These are phyloP conservation scores for Gymnocheta viridis DNA, from an alignment of 2,888 invertebrate genomes.

Conservation along the genomic window DNA sequence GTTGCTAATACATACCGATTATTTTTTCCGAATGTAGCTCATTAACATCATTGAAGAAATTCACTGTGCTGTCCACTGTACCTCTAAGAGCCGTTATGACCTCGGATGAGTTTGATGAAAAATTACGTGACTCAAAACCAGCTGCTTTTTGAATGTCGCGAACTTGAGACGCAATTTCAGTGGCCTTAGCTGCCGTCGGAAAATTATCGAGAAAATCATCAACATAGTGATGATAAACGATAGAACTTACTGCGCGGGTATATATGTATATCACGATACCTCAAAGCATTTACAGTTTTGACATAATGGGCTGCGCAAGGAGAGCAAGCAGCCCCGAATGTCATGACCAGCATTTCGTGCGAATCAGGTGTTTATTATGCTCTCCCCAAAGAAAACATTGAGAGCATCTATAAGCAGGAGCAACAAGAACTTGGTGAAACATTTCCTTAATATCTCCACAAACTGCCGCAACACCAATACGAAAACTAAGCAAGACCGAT, in stretches of 20 bases:
- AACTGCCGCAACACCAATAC: no score
- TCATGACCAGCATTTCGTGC: background rate
- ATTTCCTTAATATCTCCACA: background rate
- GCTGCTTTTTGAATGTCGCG: background rate
- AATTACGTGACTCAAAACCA: conserved; percentile 1
- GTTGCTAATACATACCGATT: no score
- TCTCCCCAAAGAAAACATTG: no score
- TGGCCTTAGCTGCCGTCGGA: no score
- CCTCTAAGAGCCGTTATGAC: background rate
- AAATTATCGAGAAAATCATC: no score
- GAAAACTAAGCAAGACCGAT: no score
- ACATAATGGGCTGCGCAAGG: no score
- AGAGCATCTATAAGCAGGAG: background rate
- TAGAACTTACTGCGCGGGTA: no score
- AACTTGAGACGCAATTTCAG: background rate
- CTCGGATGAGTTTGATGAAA: background rate
- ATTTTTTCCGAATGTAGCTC: no score
- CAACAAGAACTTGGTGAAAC: background rate
- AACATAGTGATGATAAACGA: no score
- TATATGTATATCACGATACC: no score
- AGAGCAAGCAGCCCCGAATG: conserved; percentile 5
- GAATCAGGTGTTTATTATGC: background rate
- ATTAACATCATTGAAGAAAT: no score
- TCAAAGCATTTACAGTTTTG: background rate
- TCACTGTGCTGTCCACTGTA: background rate